Conservation (phyloP, 2,113 vertebrate genomes). For the Thryonomys swinderianus region DNA sequence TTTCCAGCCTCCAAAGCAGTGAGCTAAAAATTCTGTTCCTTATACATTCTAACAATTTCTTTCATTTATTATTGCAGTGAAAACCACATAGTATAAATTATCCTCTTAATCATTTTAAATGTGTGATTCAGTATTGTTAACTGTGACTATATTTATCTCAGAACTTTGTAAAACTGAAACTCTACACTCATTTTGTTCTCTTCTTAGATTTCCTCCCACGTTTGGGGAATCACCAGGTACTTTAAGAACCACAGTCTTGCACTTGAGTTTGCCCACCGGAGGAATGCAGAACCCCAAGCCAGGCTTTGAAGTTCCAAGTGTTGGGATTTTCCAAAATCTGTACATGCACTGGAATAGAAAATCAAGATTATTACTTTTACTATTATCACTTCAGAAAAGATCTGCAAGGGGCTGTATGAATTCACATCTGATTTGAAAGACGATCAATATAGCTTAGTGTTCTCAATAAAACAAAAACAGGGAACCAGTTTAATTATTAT, state of each 20-base stretch:
- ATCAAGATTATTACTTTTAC: conserved; percentile 51
- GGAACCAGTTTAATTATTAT: conserved; percentile 74
- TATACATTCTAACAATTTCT: background rate
- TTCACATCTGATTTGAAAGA: conserved; percentile 68
- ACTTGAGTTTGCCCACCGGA: background rate
- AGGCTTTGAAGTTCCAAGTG: background rate
- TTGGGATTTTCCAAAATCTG: conserved; percentile 47
- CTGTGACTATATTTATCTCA: background rate
- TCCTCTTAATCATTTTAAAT: background rate
- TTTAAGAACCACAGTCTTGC: background rate
- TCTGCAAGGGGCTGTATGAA: conserved; percentile 56
- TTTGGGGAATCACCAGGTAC: background rate
- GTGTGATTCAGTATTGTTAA: background rate
- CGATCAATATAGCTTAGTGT: conserved; percentile 72
- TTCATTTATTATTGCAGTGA: background rate
- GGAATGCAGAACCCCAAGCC: background rate
- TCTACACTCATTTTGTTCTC: background rate
- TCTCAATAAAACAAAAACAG: conserved; percentile 73
- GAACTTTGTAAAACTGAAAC: conserved; percentile 42
- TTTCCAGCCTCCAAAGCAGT: background rate
- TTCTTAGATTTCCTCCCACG: conserved; percentile 8
- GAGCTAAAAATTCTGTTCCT: background rate
- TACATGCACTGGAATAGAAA: background rate
- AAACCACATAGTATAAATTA: conserved; percentile 6
- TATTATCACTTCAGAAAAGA: conserved; percentile 44